These are phyloP conservation scores for Schrankia costaestrigalis DNA, from an alignment of 2,888 invertebrate genomes.

Conservation along the genomic window DNA sequence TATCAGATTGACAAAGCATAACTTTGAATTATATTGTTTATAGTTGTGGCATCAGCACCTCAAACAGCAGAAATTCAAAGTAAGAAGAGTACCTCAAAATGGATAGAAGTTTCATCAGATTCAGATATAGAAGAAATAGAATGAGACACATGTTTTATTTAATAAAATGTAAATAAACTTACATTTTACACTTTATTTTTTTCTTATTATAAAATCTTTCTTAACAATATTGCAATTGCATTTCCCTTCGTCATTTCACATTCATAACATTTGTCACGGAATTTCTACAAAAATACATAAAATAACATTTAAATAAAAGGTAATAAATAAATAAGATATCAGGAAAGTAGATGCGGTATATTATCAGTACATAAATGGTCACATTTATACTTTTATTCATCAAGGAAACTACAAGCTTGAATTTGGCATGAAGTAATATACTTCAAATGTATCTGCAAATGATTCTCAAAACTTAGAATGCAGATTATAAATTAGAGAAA, in stretches of 20 bases:
- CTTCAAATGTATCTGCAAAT: slow-evolving; percentile 40
- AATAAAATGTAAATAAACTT: slow-evolving; percentile 70
- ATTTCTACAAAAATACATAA: slow-evolving; percentile 32
- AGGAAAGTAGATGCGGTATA: slow-evolving; percentile 14
- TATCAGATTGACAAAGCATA: too few relatives aligned
- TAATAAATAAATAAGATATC: slow-evolving; percentile 34
- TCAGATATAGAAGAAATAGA: slow-evolving; percentile 59
- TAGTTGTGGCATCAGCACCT: slow-evolving; percentile 59
- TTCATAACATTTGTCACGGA: slow-evolving; percentile 43
- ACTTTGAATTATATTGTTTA: slow-evolving; percentile 6
- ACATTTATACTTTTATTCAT: too few relatives aligned
- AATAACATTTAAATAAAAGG: slow-evolving; percentile 22
- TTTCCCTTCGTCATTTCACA: slow-evolving; percentile 53
- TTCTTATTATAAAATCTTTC: slow-evolving; percentile 60
- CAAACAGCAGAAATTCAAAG: slow-evolving; percentile 62
- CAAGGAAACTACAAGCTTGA: slow-evolving; percentile 34
- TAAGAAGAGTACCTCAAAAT: slow-evolving; percentile 55
- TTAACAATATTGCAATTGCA: slow-evolving; percentile 54
- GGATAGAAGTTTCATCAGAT: slow-evolving; percentile 75
- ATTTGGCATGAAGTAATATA: slow-evolving; percentile 56
- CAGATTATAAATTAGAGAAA: slow-evolving; percentile 52
- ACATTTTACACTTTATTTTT: slow-evolving; percentile 59
- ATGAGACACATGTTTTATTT: slow-evolving; percentile 39
- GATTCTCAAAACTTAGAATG: slow-evolving; percentile 44
- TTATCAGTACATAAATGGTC: too few relatives aligned